Conservation (phyloP, 2,888 invertebrate genomes). For the Rhagophthalmus giganteus region DNA sequence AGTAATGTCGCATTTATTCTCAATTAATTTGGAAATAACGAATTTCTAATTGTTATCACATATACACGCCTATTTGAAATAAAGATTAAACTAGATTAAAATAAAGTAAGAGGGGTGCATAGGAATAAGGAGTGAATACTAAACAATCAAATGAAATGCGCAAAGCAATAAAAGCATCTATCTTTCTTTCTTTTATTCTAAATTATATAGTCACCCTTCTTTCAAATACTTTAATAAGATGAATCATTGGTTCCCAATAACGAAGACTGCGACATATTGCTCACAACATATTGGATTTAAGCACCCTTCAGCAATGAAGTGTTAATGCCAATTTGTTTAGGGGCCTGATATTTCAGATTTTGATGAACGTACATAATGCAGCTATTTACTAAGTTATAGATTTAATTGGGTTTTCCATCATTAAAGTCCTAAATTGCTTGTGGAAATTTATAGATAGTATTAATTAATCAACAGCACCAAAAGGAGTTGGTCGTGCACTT, state of each 20-base stretch:
- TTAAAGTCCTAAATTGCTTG: neutral
- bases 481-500: no score
- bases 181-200: slow-evolving; percentile 1
- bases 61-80: slow-evolving; percentile 16
- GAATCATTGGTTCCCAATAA: slow-evolving; percentile 17
- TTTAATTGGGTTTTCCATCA: neutral
- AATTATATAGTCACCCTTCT: neutral
- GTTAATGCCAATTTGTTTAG: slow-evolving; percentile 4
- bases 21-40: no score
- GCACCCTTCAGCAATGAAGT: slow-evolving; percentile 14
- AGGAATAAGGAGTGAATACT: slow-evolving; percentile 21
- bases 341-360: neutral
- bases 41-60: no score
- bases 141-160: slow-evolving; percentile 19
- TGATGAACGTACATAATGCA: neutral
- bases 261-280: slow-evolving; percentile 17
- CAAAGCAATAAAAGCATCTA: slow-evolving; percentile 11
- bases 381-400: neutral
- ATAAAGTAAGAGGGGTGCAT: slow-evolving; percentile 25
- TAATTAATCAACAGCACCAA: no score
- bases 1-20: no score
- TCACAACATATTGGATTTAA: slow-evolving; percentile 21
- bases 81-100: slow-evolving; percentile 27
- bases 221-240: slow-evolving; percentile 22
- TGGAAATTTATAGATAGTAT: neutral